Conservation (phyloP, 1,140 invertebrate genomes). For the Apis florea region DNA sequence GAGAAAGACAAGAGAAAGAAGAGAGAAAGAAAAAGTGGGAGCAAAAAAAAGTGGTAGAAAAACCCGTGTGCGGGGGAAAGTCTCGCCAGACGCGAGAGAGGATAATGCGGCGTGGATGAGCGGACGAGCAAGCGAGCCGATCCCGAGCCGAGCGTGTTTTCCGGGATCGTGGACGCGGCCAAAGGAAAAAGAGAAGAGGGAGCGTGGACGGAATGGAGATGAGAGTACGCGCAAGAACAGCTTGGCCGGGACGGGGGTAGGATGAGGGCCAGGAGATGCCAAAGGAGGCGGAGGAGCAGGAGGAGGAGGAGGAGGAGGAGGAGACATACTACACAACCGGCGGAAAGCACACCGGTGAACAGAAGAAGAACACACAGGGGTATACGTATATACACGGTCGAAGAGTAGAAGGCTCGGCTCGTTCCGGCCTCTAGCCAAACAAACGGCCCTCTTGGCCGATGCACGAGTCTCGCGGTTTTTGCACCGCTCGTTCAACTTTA, state of each 20-base stretch:
- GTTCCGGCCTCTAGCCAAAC: constrained; percentile 61
- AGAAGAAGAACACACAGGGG: constrained; percentile 30
- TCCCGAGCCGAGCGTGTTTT: constrained; percentile 52
- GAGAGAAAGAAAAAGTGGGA: not conserved
- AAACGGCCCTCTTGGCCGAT: constrained; percentile 55
- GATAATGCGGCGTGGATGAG: constrained; percentile 51
- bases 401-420: constrained; percentile 44
- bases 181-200: constrained; percentile 57
- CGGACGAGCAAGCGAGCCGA: constrained; percentile 50
- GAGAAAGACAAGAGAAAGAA: not conserved
- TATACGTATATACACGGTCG: constrained; percentile 26
- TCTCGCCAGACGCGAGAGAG: constrained; percentile 51
- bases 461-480: constrained; percentile 59
- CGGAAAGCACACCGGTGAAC: constrained; percentile 33
- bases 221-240: constrained; percentile 39
- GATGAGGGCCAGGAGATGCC: constrained; percentile 24
- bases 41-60: not conserved
- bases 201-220: constrained; percentile 43
- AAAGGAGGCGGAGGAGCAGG: constrained; percentile 22
- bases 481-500: constrained; percentile 63
- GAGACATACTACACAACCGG: constrained; percentile 38
- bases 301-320: constrained; percentile 38
- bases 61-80: constrained; percentile 35
- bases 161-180: constrained; percentile 54
- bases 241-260: constrained; percentile 11